Conservation (phyloP, 1,140 invertebrate species). For the Lanistes nyassanus region DNA sequence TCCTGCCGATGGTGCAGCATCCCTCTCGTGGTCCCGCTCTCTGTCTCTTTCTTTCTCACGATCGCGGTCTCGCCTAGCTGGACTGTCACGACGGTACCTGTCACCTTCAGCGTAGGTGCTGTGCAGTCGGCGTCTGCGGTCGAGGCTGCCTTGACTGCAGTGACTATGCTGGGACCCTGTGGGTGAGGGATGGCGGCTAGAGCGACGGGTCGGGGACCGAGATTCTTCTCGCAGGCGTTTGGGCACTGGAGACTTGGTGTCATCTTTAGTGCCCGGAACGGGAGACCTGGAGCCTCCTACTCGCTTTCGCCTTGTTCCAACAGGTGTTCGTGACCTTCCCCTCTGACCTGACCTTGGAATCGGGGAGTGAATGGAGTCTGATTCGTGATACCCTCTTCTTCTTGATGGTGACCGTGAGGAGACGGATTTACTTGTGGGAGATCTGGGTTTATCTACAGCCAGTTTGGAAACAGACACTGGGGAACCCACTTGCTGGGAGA, state of each 20-base stretch:
- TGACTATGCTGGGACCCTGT: constrained; percentile 31
- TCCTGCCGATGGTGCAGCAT: too few relatives aligned
- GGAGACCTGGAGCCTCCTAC: constrained; percentile 8
- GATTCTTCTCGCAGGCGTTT: constrained; percentile 29
- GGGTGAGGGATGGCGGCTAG: constrained; percentile 24
- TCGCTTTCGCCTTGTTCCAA: constrained; percentile 10
- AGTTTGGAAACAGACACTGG: too few relatives aligned
- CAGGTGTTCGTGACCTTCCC: constrained; percentile 13
- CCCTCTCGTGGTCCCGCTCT: too few relatives aligned
- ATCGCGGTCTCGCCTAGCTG: not conserved
- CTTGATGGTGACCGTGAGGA: not conserved
- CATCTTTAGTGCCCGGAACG: not conserved
- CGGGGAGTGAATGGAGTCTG: not conserved
- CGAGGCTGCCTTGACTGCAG: constrained; percentile 20
- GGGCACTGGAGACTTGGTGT: constrained; percentile 19
- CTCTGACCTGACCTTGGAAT: not conserved
- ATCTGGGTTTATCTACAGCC: too few relatives aligned
- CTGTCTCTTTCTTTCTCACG: constrained; percentile 1
- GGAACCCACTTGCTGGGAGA: too few relatives aligned
- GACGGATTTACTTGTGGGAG: not conserved
- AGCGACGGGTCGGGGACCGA: constrained; percentile 1
- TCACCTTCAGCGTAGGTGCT: constrained; percentile 34
- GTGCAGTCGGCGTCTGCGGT: not conserved
- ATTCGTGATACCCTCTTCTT: not conserved
- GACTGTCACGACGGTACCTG: constrained; percentile 16